Conservation (phyloP, 2,888 invertebrate species). For the Xiphydria camelus region DNA sequence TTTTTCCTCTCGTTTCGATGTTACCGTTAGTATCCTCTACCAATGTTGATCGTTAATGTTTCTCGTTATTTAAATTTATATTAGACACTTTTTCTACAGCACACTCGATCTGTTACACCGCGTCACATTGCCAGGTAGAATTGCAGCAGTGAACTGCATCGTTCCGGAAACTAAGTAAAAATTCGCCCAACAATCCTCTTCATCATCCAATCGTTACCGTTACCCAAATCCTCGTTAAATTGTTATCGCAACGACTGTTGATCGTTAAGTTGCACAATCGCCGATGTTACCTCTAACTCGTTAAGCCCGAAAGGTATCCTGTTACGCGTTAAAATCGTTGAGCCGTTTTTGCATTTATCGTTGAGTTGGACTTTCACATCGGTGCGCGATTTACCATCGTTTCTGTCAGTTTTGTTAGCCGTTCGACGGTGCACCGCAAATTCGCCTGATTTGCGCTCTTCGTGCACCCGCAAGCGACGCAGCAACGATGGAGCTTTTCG, state of each 20-base stretch:
- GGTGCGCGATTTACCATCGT: no score
- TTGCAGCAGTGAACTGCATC: neutral
- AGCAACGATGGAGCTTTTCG: no score
- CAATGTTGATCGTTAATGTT: conserved; percentile 1
- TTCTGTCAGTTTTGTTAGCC: no score
- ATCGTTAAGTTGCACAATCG: conserved; percentile 16
- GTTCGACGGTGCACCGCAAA: no score
- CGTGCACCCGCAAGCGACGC: no score
- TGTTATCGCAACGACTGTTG: conserved; percentile 14
- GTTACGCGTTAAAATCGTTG: no score
- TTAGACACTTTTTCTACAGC: neutral
- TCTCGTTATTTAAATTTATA: neutral
- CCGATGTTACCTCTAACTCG: conserved; percentile 17
- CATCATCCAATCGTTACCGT: neutral
- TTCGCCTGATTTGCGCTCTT: no score
- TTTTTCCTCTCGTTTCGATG: neutral
- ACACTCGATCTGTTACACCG: neutral
- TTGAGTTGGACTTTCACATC: no score
- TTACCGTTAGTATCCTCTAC: neutral
- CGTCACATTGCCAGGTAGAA: neutral
- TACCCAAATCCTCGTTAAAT: conserved; percentile 5
- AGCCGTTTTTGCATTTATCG: no score
- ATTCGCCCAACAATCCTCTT: no score
- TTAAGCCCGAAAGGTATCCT: conserved; percentile 7
- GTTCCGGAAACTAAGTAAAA: no score